phyloP scores from a whole-genome alignment of 2,797 vertebrate species.

The Myotis pilosus region DNA sequence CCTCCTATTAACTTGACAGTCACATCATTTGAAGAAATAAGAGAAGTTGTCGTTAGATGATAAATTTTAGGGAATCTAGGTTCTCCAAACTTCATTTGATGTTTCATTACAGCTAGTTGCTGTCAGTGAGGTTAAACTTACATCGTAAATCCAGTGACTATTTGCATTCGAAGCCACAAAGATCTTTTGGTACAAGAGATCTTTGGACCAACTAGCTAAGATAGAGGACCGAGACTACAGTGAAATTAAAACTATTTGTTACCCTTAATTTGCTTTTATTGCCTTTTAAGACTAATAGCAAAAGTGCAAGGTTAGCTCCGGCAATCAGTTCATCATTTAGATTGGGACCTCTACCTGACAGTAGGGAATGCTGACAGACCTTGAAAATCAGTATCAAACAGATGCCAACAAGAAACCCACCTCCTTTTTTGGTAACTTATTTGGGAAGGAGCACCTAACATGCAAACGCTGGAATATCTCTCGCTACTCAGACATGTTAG shows the following conservation, averaged over 20 bases:
- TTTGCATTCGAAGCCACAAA: conserved; percentile 49
- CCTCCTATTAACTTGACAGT: conserved; percentile 6
- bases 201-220: conserved; percentile 2
- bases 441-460: background rate
- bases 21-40: conserved; percentile 34
- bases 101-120: conserved; percentile 59
- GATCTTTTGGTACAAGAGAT: conserved; percentile 52
- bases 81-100: conserved; percentile 45
- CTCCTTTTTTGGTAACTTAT: background rate
- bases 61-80: background rate
- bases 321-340: background rate
- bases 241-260: conserved; percentile 39
- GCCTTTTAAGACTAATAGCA: conserved; percentile 12
- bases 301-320: background rate
- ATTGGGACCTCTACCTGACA: background rate
- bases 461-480: background rate
- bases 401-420: background rate
- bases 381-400: background rate
- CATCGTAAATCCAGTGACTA: conserved; percentile 45
- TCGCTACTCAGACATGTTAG: conserved; percentile 48
- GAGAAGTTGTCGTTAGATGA: background rate
- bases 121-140: conserved; percentile 65
- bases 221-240: conserved; percentile 51
- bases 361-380: background rate
- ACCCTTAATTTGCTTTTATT: conserved; percentile 42